Evolutionary conservation across 2,797 vertebrate genomes (phyloP).

Genomic region (Cyclura pinguis): DNA sequence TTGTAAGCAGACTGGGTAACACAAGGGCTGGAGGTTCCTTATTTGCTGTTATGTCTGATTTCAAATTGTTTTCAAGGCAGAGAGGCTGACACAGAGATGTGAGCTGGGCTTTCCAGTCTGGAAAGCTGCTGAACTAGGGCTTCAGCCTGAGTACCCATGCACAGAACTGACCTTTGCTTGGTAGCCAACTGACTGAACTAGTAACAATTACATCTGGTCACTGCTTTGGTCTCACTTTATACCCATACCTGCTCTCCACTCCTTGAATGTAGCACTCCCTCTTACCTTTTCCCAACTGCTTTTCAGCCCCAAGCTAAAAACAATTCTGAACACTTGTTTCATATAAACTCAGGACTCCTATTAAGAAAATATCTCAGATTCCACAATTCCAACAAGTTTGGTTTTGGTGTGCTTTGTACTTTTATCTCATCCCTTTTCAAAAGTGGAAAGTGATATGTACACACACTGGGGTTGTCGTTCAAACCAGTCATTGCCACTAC

Average conservation of each 20-base stretch:
- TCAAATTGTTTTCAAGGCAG: neutral
- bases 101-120: neutral
- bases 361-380: neutral
- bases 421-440: constrained; percentile 19
- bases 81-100: neutral
- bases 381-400: constrained; percentile 25
- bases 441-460: neutral
- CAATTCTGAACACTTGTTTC: neutral
- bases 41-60: neutral
- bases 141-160: neutral
- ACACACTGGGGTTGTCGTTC: neutral
- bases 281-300: neutral
- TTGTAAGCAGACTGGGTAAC: neutral
- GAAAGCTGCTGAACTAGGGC: neutral
- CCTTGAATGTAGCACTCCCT: neutral
- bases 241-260: too few relatives aligned
- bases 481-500: constrained; percentile 16
- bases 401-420: constrained; percentile 19
- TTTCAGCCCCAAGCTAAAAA: neutral
- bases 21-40: neutral
- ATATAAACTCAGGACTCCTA: neutral
- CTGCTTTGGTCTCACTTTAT: neutral
- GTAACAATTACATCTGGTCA: neutral
- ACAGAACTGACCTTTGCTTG: neutral
- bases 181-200: neutral